Conservation (phyloP, 2,113 vertebrate species). For the Potamarius usumacintae region DNA sequence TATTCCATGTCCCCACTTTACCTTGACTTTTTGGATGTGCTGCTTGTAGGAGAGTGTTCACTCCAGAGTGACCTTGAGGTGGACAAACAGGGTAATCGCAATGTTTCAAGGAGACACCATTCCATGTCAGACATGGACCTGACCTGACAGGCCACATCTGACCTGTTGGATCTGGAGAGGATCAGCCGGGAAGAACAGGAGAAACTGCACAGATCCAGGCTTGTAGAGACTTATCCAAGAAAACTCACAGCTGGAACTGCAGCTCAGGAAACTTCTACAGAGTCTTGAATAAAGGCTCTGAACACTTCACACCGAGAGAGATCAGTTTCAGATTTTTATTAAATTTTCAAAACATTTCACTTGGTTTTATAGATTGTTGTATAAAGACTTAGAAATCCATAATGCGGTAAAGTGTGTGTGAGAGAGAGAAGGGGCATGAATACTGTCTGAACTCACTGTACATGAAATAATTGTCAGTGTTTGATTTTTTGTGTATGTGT, state of each 20-base stretch:
- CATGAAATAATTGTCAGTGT: background rate
- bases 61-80: too few species aligned
- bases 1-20: too few species aligned
- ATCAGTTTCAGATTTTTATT: background rate
- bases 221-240: background rate
- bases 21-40: too few species aligned
- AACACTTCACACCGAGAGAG: background rate
- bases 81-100: too few species aligned
- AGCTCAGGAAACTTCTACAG: background rate
- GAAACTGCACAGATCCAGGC: background rate
- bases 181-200: background rate
- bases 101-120: too few species aligned
- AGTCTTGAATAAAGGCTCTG: background rate
- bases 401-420: background rate
- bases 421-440: too few species aligned
- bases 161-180: background rate
- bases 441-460: background rate
- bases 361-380: background rate
- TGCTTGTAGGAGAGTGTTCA: too few species aligned
- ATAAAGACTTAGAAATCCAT: background rate
- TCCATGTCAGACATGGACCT: too few species aligned
- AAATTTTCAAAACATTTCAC: background rate
- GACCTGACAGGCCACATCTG: too few species aligned
- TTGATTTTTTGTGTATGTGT: slow-evolving; percentile 2
- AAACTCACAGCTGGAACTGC: background rate